Evolutionary conservation across 2,797 vertebrate species (phyloP).

Genomic region (Ceryle rudis): DNA sequence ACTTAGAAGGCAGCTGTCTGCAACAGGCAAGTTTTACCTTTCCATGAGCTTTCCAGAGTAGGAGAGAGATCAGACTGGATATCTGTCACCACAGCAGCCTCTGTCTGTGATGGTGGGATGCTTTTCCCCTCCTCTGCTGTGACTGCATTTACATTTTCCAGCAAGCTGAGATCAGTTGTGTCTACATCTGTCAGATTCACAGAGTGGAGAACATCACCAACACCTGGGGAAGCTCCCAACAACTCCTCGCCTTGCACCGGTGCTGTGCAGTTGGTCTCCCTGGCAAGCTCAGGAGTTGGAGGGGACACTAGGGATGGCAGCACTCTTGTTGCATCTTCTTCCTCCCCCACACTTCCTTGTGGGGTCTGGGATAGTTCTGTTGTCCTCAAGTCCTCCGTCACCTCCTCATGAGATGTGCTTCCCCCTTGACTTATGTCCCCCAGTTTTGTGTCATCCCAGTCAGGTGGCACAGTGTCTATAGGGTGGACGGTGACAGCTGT

Average conservation of each 20-base stretch:
- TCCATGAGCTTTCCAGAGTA: conserved; percentile 5
- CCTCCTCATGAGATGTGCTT: not conserved
- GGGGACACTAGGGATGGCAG: not conserved
- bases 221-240: not conserved
- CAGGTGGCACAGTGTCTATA: not conserved
- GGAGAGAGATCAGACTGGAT: conserved; percentile 26
- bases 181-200: not conserved
- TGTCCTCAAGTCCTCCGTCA: not conserved
- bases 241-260: not conserved
- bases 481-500: not conserved
- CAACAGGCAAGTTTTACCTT: conserved; percentile 72
- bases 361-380: not conserved
- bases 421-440: not conserved
- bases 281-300: not conserved
- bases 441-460: conserved; percentile 82
- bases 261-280: not conserved
- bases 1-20: not conserved
- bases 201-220: not conserved
- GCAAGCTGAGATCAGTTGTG: not conserved
- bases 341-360: not conserved
- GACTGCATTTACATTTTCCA: not conserved
- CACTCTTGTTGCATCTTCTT: not conserved
- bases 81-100: conserved; percentile 30
- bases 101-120: not conserved
- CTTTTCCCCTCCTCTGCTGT: not conserved